Percentiles rank a stretch among this genome's conserved stretches.
Conservation (phyloP, 2,888 invertebrate species). For the Crepidodera aurea region DNA sequence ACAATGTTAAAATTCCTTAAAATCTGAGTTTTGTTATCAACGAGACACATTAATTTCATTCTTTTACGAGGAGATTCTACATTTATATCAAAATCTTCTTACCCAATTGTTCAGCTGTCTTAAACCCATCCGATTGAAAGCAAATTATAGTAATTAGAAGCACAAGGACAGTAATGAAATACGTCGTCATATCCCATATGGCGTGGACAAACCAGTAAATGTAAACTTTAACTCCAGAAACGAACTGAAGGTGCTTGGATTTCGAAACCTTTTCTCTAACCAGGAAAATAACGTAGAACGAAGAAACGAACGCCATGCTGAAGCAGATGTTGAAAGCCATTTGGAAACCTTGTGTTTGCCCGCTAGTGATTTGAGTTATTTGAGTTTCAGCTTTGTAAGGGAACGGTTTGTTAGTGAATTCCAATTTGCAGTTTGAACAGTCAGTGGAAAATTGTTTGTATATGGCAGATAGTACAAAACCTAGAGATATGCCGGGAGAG, state of each 20-base stretch:
- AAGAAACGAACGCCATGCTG: constrained; percentile 73
- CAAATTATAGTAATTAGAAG: constrained; percentile 69
- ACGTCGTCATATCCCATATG: constrained; percentile 73
- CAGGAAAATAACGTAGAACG: constrained; percentile 69
- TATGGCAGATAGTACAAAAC: constrained; percentile 70
- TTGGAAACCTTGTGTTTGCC: constrained; percentile 18
- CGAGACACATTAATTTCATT: too few species aligned
- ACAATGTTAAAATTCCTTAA: too few species aligned
- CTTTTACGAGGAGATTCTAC: too few species aligned
- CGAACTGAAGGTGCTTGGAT: constrained; percentile 75
- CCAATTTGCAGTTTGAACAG: constrained; percentile 32
- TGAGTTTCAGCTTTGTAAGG: constrained; percentile 68
- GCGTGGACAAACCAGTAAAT: constrained; percentile 76
- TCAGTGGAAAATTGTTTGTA: constrained; percentile 65
- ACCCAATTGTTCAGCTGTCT: constrained; percentile 65
- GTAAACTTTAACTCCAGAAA: constrained; percentile 72
- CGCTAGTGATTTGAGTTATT: constrained; percentile 45
- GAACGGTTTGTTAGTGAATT: constrained; percentile 62
- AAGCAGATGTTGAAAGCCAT: constrained; percentile 35
- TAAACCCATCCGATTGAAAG: constrained; percentile 72
- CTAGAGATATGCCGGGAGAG: constrained; percentile 72
- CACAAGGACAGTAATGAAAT: constrained; percentile 66
- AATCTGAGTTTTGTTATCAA: too few species aligned
- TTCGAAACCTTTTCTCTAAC: constrained; percentile 74
- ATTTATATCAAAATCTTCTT: too few species aligned